A percentile compares a stretch with the other conserved stretches of the same genome.
Conservation (phyloP, 2,888 invertebrate genomes). For the Lottia gigantea region DNA sequence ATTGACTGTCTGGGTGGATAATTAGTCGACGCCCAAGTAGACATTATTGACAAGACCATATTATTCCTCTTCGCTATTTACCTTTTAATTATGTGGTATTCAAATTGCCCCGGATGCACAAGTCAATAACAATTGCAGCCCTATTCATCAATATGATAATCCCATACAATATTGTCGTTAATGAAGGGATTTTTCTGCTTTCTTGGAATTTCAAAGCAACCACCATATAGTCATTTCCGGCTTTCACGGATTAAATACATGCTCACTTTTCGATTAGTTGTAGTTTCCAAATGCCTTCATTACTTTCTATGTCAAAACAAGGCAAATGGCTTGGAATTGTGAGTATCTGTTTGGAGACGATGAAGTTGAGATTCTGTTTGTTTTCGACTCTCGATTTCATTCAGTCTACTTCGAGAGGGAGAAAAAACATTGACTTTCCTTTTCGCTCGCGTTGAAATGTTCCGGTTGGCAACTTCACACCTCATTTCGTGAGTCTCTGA, state of each 20-base stretch:
- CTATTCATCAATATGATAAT: too few relatives aligned
- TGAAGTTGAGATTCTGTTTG: not conserved
- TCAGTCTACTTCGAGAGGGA: not conserved
- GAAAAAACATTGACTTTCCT: constrained; percentile 10
- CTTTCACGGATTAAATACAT: not conserved
- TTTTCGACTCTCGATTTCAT: not conserved
- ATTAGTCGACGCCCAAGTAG: too few relatives aligned
- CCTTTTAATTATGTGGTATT: too few relatives aligned
- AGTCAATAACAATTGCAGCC: too few relatives aligned
- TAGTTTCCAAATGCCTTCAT: not conserved
- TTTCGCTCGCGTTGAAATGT: not conserved
- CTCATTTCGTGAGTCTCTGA: not conserved
- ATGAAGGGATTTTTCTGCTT: too few relatives aligned
- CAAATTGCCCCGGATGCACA: too few relatives aligned
- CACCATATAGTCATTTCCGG: not conserved
- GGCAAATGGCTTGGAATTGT: too few relatives aligned
- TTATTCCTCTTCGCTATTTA: too few relatives aligned
- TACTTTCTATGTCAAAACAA: not conserved
- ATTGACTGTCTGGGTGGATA: too few relatives aligned
- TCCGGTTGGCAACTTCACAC: constrained; percentile 4
- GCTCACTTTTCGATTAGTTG: not conserved
- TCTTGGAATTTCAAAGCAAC: not conserved
- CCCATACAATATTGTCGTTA: too few relatives aligned
- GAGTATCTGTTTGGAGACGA: too few relatives aligned
- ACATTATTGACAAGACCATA: too few relatives aligned